Base-by-base conservation (phyloP, 2,888 invertebrate species). In the Rhagium mordax region DNA sequence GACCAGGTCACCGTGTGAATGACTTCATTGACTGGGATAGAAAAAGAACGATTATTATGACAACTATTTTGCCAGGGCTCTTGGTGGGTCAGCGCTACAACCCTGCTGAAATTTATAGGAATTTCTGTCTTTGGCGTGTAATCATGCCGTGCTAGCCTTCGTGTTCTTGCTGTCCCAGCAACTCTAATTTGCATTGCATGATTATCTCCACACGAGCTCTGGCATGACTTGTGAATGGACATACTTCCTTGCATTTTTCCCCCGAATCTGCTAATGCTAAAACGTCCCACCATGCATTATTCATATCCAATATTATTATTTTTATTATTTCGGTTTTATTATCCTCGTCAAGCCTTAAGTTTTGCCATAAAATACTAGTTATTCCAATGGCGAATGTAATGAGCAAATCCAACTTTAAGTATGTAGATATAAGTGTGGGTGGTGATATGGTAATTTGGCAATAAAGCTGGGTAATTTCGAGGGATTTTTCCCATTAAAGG, bases 111-210 rank as follows among this genome's bases (percentile, higher is more conserved):
- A 65, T 65, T 65, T 49, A 21, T 16, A 65, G 48, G 27, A 65
- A 41, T 41, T 51, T 24, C 5, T 49, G 48, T 65, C n/a, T 65
- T 65, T 65, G 65, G 21, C 65, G 21, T 65, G 65, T 24, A 64
- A 47, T 15, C 48, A 10, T 65, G 65, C 21, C 49, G 18, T 61
- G 61, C 48, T 15, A n/a, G 13, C 1, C 6, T 55, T 16, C n/a
- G 27, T 21, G 41, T 41, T 47, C 15, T 47, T 29, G 47, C 20
- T 61, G 61, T 16, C 15, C 33, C 20, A 29, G 61, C 6, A 60
- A 47, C 33, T 48, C 41, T 61, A 41, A 61, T 61, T 61, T 61
- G 61, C 61, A 61, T 61, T 41, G 41, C 21, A n/a, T 15, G 41
- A 47, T 61, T 61, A 61, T 61, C 61, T 61, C 33, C 13, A 48